Base-by-base conservation (phyloP, 2,888 invertebrate genomes). In the Caenorhabditis panamensis region DNA sequence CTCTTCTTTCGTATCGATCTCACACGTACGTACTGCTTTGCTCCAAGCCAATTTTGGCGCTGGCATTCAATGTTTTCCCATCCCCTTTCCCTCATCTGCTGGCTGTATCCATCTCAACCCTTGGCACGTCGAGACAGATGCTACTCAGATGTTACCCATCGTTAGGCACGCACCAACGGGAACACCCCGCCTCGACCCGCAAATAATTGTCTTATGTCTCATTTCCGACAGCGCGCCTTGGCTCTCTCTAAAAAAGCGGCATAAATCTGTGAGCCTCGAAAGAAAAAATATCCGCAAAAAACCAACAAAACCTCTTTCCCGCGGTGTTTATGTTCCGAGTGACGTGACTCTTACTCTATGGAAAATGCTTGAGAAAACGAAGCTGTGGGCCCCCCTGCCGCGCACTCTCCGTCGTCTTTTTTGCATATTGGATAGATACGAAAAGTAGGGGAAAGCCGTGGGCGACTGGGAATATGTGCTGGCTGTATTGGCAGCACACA, bases 1-100 rank as follows among this genome's bases (percentile, higher is more conserved):
- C 51, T 54, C 54, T 26, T 54, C 51, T 53, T 26, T 53, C 54
- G 26, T 54, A 54, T 54, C 54, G 54, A 54, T 54, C 54, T 28
- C 54, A 26, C 47, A 18, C 22, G 24, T 2, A 1, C 54, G 28
- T 54, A 13, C n/a, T 54, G 54, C 49, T 20, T n/a, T 5, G 18
- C 49, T 9, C 16, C 54, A 28, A 28, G 26, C 54, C 54, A 54
- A 54, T 54, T 54, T 54, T 47, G 47, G 47, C 47, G 9, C 31
- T 31, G 31, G 31, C 31, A n/a, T n/a, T n/a, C n/a, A n/a, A n/a
- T n/a, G n/a, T 13, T 11, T 41, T 41, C 13, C 41, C 13, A 13
- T 11, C 13, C 41, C 41, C 8, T 41, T 41, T 41, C 41, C 31
- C 31, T 31, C 31, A 6, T 31, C 31, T 31, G 4, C 31, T 31